Base-by-base conservation (phyloP, 2,888 invertebrate species). In the Pandemis corylana region DNA sequence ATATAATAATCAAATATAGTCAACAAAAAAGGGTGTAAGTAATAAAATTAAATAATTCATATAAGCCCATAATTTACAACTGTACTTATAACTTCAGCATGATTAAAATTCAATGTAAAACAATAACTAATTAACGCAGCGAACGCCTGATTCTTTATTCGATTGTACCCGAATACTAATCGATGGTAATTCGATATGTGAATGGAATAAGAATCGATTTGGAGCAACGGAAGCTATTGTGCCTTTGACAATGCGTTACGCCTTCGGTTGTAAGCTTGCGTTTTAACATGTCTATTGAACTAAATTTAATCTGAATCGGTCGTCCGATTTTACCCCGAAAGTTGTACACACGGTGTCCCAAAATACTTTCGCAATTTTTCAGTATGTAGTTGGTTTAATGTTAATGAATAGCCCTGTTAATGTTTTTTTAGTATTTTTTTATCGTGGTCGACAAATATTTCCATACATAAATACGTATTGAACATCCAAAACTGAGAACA, bases 171-270 rank as follows among this genome's bases (percentile, higher is more conserved):
- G 64, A 61, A 68, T 20, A 49, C 56, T 46, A 70, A 71, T 67
- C 67, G 70, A 56, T 67, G 63, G 51, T 71, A 70, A 75, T 75
- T 53, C 75, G 67, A 59, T 44, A 36, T 42, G 51, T 51, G 66
- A 81, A 82, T 83, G 80, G 78, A 78, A 82, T 81, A 70, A 77
- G 79, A 82, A 82, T 83, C 80, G 82, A 81, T 84, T 80, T 79
- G 49, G 77, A 66, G 76, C 80, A 81, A 77, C 84, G 80, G 84
- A 78, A 82, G 83, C 81, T 82, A 86, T 87, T 87, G 86, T 87
- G 53, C 65, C 69, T 68, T 76, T 76, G 77, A 76, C 77, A 76
- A 70, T 76, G 72, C 70, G 75, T 71, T 73, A 79, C 75, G 82
- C 80, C 80, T 77, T 67, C 59, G 1, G 59, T 5, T 72, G 67